These are phyloP conservation scores for Xiphorhynchus elegans DNA, from an alignment of 2,113 vertebrate species.

Conservation along the genomic window DNA sequence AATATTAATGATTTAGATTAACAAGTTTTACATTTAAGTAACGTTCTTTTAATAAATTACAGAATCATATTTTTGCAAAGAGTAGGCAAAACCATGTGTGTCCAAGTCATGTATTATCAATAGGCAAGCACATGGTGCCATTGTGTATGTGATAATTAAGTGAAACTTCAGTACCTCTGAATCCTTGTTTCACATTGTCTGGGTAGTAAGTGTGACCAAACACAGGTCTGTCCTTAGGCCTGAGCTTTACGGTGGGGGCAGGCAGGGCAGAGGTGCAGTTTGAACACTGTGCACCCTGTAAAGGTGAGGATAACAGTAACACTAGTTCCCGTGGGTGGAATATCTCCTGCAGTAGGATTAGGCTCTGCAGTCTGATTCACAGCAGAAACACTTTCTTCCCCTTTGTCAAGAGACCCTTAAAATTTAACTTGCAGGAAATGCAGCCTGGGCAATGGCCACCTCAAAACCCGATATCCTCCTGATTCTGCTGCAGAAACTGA, in stretches of 20 bases:
- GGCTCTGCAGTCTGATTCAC: neutral
- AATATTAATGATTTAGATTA: neutral
- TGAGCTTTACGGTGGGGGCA: neutral
- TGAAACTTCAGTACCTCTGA: neutral
- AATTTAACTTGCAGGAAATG: conserved; percentile 86
- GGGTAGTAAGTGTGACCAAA: neutral
- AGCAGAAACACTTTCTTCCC: neutral
- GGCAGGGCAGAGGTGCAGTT: neutral
- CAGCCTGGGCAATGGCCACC: conserved; percentile 99
- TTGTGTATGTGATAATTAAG: neutral
- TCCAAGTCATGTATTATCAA: neutral
- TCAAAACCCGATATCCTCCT: conserved; percentile 98
- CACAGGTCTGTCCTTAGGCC: neutral
- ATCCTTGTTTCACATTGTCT: neutral
- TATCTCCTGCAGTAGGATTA: neutral
- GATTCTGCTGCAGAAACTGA: conserved; percentile 97
- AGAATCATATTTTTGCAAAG: neutral
- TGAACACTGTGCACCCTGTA: neutral
- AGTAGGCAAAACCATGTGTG: neutral
- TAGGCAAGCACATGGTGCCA: neutral
- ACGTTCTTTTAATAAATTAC: neutral
- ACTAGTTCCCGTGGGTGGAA: neutral
- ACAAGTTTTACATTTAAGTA: neutral
- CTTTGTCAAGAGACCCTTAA: neutral
- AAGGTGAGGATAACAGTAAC: neutral